Conservation (phyloP, 1,140 invertebrate genomes). For the Drosophila pseudoobscura region DNA sequence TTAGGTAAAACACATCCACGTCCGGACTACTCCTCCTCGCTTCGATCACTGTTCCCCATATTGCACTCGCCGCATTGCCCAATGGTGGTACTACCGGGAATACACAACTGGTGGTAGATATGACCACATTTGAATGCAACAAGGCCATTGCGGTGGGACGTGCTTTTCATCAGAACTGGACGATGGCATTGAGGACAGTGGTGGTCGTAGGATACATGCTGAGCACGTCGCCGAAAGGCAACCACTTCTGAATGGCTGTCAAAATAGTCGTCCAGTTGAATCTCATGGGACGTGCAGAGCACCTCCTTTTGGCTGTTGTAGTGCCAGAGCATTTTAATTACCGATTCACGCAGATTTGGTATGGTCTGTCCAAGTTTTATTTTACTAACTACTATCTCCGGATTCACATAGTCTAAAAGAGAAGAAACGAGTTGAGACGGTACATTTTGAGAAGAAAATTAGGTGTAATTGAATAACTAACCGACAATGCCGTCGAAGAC, state of each 20-base stretch:
- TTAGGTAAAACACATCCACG: too few relatives aligned
- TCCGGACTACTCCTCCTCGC: slow-evolving; percentile 5
- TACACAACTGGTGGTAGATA: slow-evolving; percentile 93
- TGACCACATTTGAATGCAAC: slow-evolving; percentile 95
- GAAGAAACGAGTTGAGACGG: background rate
- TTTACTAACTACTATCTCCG: slow-evolving; percentile 92
- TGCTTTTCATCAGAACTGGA: slow-evolving; percentile 86
- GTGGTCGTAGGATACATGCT: slow-evolving; percentile 88
- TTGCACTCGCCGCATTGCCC: slow-evolving; percentile 86
- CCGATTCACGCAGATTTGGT: slow-evolving; percentile 93
- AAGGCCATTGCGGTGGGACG: slow-evolving; percentile 88
- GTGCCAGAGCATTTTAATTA: slow-evolving; percentile 98
- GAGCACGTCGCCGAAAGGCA: slow-evolving; percentile 89
- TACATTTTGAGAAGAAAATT: background rate
- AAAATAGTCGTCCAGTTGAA: slow-evolving; percentile 94
- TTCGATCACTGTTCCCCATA: slow-evolving; percentile 20
- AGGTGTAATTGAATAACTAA: slow-evolving; percentile 8
- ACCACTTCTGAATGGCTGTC: slow-evolving; percentile 93
- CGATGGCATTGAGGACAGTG: slow-evolving; percentile 90
- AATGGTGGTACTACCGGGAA: slow-evolving; percentile 84
- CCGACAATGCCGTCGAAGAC: slow-evolving; percentile 85
- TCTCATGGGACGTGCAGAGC: slow-evolving; percentile 94
- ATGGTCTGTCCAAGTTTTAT: slow-evolving; percentile 94
- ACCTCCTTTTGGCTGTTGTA: slow-evolving; percentile 96
- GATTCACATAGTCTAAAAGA: slow-evolving; percentile 90